A percentile compares a stretch with the other conserved stretches of the same genome.
phyloP scores from a whole-genome alignment of 35 echinoderm and acorn worm species.

The Acanthaster planci region DNA sequence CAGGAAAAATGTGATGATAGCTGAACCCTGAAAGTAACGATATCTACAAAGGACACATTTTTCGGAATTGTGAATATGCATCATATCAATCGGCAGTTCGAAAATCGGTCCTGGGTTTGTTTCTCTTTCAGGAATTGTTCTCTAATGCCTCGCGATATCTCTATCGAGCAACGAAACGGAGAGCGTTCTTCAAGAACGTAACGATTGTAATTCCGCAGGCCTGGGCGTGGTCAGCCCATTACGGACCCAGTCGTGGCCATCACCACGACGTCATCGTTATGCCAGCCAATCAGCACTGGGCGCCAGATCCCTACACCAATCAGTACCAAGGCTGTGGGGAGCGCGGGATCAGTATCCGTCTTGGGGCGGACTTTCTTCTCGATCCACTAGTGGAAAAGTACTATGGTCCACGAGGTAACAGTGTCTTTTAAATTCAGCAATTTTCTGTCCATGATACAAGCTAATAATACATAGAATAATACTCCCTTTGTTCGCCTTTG shows the following conservation, averaged over 20 bases:
- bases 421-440: not conserved
- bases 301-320: constrained; percentile 40
- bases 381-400: not conserved
- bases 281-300: constrained; percentile 30
- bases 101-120: no score
- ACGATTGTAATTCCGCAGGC: not conserved
- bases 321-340: constrained; percentile 49
- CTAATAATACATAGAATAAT: no score
- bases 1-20: no score
- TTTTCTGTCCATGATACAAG: no score
- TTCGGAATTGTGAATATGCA: no score
- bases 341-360: constrained; percentile 15
- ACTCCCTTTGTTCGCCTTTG: no score
- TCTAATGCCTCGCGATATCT: not conserved
- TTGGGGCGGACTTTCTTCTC: constrained; percentile 24
- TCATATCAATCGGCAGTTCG: no score
- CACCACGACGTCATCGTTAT: constrained; percentile 29
- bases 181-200: constrained; percentile 12
- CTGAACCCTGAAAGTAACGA: no score
- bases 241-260: not conserved
- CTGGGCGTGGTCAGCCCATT: not conserved
- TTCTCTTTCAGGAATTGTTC: not conserved
- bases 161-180: not conserved
- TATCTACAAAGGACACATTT: no score
- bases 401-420: constrained; percentile 31